Percentiles rank a stretch among this genome's conserved stretches.
These are phyloP conservation scores for cattle (Bos taurus) DNA, from an alignment of 2,113 vertebrate genomes.

Conservation along the genomic window ARS-UCD2.0 NC_037340.1:65434001-65434500, in stretches of 20 bases:
- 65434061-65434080: neutral
- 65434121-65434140: constrained; percentile 54
- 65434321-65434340: constrained; percentile 54
- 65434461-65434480: neutral
- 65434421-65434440: constrained; percentile 62
- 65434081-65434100: neutral
- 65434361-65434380: neutral
- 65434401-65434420: constrained; percentile 61
- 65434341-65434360: neutral
- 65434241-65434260: constrained; percentile 74
- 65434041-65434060: neutral
- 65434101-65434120: neutral
- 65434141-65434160: constrained; percentile 72
- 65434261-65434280: constrained; percentile 70
- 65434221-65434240: constrained; percentile 68
- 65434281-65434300: constrained; percentile 67
- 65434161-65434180: constrained; percentile 67
- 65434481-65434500: neutral
- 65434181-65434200: constrained; percentile 64
- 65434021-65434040: neutral
- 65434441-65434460: neutral
- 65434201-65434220: constrained; percentile 63
- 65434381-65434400: neutral
- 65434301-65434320: constrained; percentile 47
- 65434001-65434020: neutral